These are phyloP conservation scores for Limosa lapponica DNA, from an alignment of 2,797 vertebrate genomes.

Conservation along the genomic window DNA sequence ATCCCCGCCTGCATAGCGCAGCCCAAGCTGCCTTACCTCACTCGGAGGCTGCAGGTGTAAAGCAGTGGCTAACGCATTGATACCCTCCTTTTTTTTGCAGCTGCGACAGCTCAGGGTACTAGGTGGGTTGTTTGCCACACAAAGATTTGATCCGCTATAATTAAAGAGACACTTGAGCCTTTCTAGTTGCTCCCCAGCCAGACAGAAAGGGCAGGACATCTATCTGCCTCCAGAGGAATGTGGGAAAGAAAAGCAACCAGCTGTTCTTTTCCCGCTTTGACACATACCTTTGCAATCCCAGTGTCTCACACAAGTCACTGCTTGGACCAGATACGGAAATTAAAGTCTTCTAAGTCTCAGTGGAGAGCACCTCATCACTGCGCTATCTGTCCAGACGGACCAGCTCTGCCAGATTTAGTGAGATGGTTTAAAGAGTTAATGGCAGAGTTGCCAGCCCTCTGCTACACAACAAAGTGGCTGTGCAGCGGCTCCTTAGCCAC, in stretches of 20 bases:
- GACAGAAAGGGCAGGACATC: neutral
- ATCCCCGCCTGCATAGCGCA: neutral
- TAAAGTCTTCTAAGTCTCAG: neutral
- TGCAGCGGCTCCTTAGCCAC: neutral
- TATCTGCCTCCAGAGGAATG: neutral
- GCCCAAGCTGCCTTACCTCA: accelerated
- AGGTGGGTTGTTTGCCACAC: neutral
- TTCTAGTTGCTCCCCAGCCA: neutral
- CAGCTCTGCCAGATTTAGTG: neutral
- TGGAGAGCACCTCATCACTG: neutral
- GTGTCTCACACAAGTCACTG: neutral
- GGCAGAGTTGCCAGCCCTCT: neutral
- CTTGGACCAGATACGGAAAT: neutral
- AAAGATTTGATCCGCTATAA: neutral
- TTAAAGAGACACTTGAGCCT: neutral
- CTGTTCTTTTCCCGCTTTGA: neutral
- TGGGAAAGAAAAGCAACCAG: neutral
- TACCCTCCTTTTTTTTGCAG: neutral
- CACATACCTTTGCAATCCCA: neutral
- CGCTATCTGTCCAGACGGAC: neutral
- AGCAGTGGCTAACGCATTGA: neutral
- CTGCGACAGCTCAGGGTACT: neutral
- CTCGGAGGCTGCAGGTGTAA: accelerated
- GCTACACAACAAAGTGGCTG: neutral
- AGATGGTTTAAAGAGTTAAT: neutral